phyloP scores from a whole-genome alignment of 2,113 vertebrate genomes.

The Pangasianodon hypophthalmus region DNA sequence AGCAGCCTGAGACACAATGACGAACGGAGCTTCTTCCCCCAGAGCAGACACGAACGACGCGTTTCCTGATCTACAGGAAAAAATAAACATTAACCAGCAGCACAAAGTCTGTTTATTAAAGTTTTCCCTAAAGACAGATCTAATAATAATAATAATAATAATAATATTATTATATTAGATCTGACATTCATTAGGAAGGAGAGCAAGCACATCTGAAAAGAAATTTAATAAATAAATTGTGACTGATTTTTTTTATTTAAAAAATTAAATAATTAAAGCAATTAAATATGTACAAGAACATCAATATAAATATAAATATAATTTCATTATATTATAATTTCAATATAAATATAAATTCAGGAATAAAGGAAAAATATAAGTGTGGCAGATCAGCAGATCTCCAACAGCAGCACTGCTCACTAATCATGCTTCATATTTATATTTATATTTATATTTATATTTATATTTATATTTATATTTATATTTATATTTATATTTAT shows the following conservation, averaged over 20 bases:
- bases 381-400: neutral
- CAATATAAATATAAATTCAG: neutral
- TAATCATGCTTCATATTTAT: neutral
- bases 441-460: neutral
- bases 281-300: too few relatives aligned
- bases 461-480: too few relatives aligned
- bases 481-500: neutral
- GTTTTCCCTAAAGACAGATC: neutral
- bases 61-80: constrained; percentile 69
- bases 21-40: constrained; percentile 72
- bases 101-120: neutral
- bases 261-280: too few relatives aligned
- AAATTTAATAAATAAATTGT: neutral
- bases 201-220: too few relatives aligned
- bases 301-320: neutral
- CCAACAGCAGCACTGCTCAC: neutral
- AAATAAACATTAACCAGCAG: neutral
- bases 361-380: too few relatives aligned
- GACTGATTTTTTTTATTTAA: too few relatives aligned
- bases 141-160: neutral
- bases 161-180: neutral
- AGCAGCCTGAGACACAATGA: constrained; percentile 59
- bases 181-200: neutral
- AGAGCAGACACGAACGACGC: constrained; percentile 51
- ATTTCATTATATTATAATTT: too few relatives aligned